These are phyloP conservation scores for Brachyistius frenatus DNA, from an alignment of 2,113 vertebrate genomes.

Conservation along the genomic window DNA sequence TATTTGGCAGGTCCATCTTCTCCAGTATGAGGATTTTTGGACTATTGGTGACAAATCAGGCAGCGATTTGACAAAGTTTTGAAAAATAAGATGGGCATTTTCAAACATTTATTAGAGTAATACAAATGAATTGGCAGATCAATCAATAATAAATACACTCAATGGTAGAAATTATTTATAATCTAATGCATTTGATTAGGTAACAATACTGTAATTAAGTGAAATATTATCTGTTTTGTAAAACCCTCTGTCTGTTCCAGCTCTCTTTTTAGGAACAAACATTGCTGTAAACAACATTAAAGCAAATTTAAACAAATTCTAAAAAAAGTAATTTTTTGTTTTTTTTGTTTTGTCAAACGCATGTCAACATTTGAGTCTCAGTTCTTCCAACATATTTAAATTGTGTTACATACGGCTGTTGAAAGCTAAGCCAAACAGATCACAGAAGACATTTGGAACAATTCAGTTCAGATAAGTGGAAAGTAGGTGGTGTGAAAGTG, in stretches of 20 bases:
- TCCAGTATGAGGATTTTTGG: not conserved
- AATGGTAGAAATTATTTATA: not conserved
- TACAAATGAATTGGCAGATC: not conserved
- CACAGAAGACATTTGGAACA: no score
- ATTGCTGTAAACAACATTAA: no score
- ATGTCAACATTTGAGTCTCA: constrained; percentile 26
- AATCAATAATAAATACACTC: not conserved
- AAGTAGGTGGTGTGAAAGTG: no score
- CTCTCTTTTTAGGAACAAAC: not conserved
- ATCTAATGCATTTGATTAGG: not conserved
- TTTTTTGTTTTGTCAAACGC: not conserved
- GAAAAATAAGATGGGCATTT: no score
- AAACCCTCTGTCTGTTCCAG: not conserved
- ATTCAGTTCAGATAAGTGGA: no score
- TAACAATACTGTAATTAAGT: not conserved
- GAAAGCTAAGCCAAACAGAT: no score
- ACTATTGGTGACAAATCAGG: no score
- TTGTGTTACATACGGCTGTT: no score
- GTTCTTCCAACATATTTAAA: not conserved
- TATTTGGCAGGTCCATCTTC: not conserved
- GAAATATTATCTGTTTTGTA: no score
- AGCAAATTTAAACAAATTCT: no score
- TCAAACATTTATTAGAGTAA: not conserved
- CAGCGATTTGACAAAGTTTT: no score
- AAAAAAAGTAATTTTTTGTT: no score